Base-by-base conservation (phyloP, 2,797 vertebrate genomes). In the Epinephelus awoara region DNA sequence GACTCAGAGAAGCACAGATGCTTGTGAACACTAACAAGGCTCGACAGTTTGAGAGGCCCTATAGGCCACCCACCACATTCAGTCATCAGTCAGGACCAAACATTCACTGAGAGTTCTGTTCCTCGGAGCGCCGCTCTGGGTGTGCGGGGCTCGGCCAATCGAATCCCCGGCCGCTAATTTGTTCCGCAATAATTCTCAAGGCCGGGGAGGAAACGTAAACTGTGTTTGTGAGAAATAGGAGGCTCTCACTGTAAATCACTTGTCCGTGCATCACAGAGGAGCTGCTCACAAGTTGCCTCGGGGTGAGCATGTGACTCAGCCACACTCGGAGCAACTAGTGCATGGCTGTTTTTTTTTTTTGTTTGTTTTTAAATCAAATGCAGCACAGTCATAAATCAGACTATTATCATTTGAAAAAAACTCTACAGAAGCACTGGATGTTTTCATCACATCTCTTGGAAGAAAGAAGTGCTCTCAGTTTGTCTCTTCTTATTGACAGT, bases 121-220 rank as follows among this genome's bases (percentile, higher is more conserved):
- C 70, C 80, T 64, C 73, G 27, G 50, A 72, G 70, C 18, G 25
- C 56, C 6, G 69, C 61, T 81, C 64, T 68, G 85, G 55, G 52
- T 46, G 44, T 57, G 80, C 61, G 44, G 65, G 71, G 42, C 74
- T 87, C 64, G 49, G 71, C 70, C 34, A 71, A 66, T 77, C 75
- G 75, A 86, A 86, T 90, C 89, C 83, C 79, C 1, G 29, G 34
- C 65, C 29, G 29, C 83, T 90, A 86, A 92, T 93, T 89, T 92
- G 81, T 89, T 75, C 76, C 68, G 42, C 42, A 77, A 72, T 82
- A 77, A 74, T 83, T 89, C 73, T 85, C 46, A 65, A 84, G 74
- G 77, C 64, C 71, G 17, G 71, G 66, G 75, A 81, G 72, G 79
- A 90, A 72, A 81, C 66, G 86, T 90, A 85, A 87, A 83, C 69